Evolutionary conservation across 2,797 vertebrate genomes (phyloP), one percentile per base, ranked within the genome.

Genomic region (Gambusia yucatana): DNA sequence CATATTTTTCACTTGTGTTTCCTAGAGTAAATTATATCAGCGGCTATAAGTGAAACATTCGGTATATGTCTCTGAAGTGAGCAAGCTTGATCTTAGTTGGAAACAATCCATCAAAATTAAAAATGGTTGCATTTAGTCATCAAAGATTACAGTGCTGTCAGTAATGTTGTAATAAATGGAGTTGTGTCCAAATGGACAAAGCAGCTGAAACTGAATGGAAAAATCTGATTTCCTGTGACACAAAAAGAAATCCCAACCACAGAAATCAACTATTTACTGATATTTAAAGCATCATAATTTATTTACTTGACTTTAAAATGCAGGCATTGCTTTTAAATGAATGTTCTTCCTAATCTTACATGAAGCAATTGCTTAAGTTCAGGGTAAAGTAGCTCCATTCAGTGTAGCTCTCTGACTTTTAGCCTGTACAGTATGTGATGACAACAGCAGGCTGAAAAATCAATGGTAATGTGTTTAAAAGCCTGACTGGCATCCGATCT

Each of bases 381-480:
- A 39, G 0, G 2, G 3, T 28, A 36, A 17, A 57, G 28, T 44
- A 71, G 76, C 46, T 74, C 75, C 10, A 46, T 82, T 76, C 47
- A 48, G 69, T 9, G 0, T 6, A 30, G 30, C 30, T 65, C 43
- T 16, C 59, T 78, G 79, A 85, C 86, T 86, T 76, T 82, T 71
- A 69, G 76, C 77, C 77, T 71, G 76, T 52, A 74, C 67, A 77
- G 73, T 83, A 67, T 78, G 86, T 79, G 89, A 85, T 86, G 90
- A 94, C 89, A 89, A 39, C 57, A 63, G 77, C 77, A 73, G 67
- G 80, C 43, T 65, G 82, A 76, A 82, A 88, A 93, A 93, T 94
- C 93, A 84, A 90, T 93, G 78, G 30, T 87, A 88, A 93, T 88
- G 91, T 87, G 82, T 86, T 90, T 84, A 76, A 87, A 85, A 79